Evolutionary conservation across 2,888 invertebrate species (phyloP), one percentile per base, ranked within the genome.

Genomic region (Clostera curtula): DNA sequence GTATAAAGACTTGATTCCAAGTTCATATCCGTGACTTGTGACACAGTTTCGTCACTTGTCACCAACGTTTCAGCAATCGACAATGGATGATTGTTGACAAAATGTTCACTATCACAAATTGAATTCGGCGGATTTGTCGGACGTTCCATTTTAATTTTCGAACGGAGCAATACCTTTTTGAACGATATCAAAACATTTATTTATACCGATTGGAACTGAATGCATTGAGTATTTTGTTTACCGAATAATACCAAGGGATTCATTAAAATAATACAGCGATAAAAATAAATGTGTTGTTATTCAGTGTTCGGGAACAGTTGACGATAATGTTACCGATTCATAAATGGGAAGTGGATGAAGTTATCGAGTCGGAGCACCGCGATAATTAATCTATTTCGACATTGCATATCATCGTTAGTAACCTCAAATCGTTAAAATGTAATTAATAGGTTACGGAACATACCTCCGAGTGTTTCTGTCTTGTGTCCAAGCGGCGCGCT

Each of bases 401-500:
- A 46, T 43, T 37, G 24, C 18, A 33, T 19, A 31, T 24, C 17
- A 34, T 37, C 27, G 43, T 46, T 47, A 51, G 36, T 49, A 36
- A 38, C 40, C 41, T 28, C 37, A 39, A 38, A 54, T 61, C 55
- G 40, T 74, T 71, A 67, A 61, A 65, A 55, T 44, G 45, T 50
- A 59, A 69, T 71, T 61, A 59, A 44, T 30, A 24, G n/a, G 35
- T 37, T 34, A 43, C 38, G 48, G 48, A 38, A 64, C 70, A 52
- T 69, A 73, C 71, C 70, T 48, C 49, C 46, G 48, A 39, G 37
- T n/a, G n/a, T n/a, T n/a, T n/a, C n/a, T n/a, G n/a, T n/a, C n/a
- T n/a, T n/a, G n/a, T n/a, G n/a, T n/a, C n/a, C n/a, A n/a, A 20
- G 24, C 49, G 54, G 53, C 61, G 49, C 63, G 55, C 34, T 37